These are phyloP conservation scores for Graptemys geographica DNA, from an alignment of 2,797 vertebrate genomes.

Conservation along the genomic window DNA sequence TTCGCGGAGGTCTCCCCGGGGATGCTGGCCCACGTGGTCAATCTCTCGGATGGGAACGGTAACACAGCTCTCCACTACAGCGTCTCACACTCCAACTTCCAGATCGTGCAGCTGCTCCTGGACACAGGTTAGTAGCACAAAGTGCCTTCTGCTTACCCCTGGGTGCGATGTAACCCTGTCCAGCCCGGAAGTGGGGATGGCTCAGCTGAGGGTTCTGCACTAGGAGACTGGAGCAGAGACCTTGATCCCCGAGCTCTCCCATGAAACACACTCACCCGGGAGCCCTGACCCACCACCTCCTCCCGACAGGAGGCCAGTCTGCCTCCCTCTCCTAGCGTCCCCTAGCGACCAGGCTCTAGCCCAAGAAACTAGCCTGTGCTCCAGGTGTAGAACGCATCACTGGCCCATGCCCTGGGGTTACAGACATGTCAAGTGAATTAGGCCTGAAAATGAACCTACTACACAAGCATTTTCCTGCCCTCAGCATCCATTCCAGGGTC, in stretches of 20 bases:
- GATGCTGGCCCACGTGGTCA: slow-evolving; percentile 90
- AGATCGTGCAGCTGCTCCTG: slow-evolving; percentile 90
- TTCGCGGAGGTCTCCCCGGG: slow-evolving; percentile 85
- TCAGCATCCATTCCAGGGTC: not conserved
- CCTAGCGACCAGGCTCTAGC: not conserved
- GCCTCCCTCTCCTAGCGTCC: not conserved
- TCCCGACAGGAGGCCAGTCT: not conserved
- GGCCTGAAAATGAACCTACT: not conserved
- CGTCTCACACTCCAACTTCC: slow-evolving; percentile 96
- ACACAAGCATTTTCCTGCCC: not conserved
- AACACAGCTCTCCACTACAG: slow-evolving; percentile 98
- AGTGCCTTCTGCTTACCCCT: too few species aligned
- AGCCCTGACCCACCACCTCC: not conserved
- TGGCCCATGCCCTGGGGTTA: not conserved
- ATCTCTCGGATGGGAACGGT: slow-evolving; percentile 93
- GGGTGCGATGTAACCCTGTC: not conserved
- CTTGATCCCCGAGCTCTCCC: not conserved
- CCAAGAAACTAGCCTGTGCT: not conserved
- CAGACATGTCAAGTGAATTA: not conserved
- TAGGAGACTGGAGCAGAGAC: not conserved
- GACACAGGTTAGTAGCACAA: slow-evolving; percentile 87
- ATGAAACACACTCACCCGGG: accelerated
- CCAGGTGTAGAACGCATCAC: not conserved
- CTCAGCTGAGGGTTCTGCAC: not conserved
- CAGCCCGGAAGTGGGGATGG: not conserved